A percentile compares a stretch with the other conserved stretches of the same genome.
phyloP scores from a whole-genome alignment of 2,797 vertebrate genomes.

The Pangasius djambal region DNA sequence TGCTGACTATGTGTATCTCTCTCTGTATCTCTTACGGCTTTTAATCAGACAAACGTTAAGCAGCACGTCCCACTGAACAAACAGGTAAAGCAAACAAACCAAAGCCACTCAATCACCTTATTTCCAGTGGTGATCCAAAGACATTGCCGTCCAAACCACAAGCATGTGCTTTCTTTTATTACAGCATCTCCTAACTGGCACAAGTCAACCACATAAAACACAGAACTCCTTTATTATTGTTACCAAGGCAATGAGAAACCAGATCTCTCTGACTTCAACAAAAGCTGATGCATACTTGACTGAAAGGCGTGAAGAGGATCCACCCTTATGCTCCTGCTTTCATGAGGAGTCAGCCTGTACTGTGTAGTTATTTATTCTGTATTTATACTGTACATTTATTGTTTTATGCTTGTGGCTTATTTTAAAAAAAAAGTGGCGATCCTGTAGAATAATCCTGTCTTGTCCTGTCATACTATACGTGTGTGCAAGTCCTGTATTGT shows the following conservation, averaged over 20 bases:
- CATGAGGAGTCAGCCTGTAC: not conserved
- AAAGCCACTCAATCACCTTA: slow-evolving; percentile 44
- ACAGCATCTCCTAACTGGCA: slow-evolving; percentile 54
- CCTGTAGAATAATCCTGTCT: not conserved
- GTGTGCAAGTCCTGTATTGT: not conserved
- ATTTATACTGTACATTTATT: not conserved
- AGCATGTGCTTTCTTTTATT: slow-evolving; percentile 52
- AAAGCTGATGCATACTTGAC: slow-evolving; percentile 25
- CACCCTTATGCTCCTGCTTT: slow-evolving; percentile 16
- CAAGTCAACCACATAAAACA: slow-evolving; percentile 38
- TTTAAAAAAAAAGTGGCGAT: not conserved
- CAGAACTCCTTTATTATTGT: slow-evolving; percentile 43
- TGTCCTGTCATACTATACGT: not conserved
- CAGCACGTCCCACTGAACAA: slow-evolving; percentile 47
- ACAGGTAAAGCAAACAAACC: slow-evolving; percentile 38
- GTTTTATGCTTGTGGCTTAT: not conserved
- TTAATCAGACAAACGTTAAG: not conserved
- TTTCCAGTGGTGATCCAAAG: slow-evolving; percentile 53
- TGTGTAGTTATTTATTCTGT: not conserved
- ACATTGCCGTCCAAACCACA: slow-evolving; percentile 54
- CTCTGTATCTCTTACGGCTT: not conserved
- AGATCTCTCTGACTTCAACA: slow-evolving; percentile 35
- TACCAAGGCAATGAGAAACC: slow-evolving; percentile 40
- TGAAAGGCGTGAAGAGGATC: slow-evolving; percentile 37
- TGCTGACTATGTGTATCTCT: slow-evolving; percentile 29